Conservation (phyloP, 2,888 invertebrate species). For the Leistus spinibarbis region DNA sequence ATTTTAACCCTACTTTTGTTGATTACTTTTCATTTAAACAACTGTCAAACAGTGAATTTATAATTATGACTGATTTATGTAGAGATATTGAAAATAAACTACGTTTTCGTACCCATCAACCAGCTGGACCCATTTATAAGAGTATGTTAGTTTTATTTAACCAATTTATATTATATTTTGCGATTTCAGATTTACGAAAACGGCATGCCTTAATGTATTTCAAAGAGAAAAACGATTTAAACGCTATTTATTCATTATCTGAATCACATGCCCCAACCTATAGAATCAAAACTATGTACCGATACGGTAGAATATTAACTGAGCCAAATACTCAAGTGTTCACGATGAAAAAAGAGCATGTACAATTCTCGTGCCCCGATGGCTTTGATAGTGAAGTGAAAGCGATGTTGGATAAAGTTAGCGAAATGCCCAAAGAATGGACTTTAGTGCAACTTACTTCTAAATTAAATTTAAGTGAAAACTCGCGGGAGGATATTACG, state of each 20-base stretch:
- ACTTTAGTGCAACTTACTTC: slow-evolving; percentile 65
- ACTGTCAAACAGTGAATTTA: neutral
- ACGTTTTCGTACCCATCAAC: slow-evolving; percentile 23
- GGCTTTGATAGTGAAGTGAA: slow-evolving; percentile 44
- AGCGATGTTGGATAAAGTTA: slow-evolving; percentile 47
- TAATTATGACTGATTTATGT: neutral
- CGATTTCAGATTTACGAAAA: slow-evolving; percentile 47
- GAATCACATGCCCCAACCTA: slow-evolving; percentile 53
- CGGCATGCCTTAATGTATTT: slow-evolving; percentile 45
- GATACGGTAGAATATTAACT: slow-evolving; percentile 47
- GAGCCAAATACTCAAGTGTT: slow-evolving; percentile 41
- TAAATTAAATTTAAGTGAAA: slow-evolving; percentile 46
- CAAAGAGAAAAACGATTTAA: slow-evolving; percentile 47
- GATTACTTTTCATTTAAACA: neutral
- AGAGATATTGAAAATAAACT: slow-evolving; percentile 24
- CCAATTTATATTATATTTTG: neutral
- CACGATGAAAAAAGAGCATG: slow-evolving; percentile 46
- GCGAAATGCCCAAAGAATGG: slow-evolving; percentile 62
- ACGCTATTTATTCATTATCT: slow-evolving; percentile 50
- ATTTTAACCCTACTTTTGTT: neutral
- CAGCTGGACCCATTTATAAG: slow-evolving; percentile 44
- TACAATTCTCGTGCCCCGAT: slow-evolving; percentile 47
- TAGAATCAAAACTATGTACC: slow-evolving; percentile 48
- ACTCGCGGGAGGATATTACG: slow-evolving; percentile 45
- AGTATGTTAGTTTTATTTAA: slow-evolving; percentile 41